A percentile compares a stretch with the other conserved stretches of the same genome.
Conservation (phyloP, 2,797 vertebrate species). For the Catamblyrhynchus diadema region DNA sequence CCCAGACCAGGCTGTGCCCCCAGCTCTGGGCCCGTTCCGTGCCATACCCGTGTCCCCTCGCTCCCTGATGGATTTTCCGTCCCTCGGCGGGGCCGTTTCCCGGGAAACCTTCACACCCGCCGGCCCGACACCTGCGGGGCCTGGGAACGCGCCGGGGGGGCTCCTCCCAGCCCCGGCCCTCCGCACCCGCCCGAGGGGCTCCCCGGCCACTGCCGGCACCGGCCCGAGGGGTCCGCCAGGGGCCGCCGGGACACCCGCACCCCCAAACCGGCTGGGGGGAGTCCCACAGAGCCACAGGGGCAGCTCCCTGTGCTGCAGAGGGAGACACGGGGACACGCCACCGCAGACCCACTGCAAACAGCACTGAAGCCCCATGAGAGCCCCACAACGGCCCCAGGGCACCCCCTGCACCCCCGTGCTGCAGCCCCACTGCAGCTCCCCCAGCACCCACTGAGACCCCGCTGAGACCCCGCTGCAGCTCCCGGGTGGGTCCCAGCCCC, state of each 20-base stretch:
- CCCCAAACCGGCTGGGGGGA: neutral
- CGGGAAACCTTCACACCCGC: slow-evolving; percentile 41
- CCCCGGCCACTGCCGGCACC: neutral
- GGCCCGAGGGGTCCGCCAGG: neutral
- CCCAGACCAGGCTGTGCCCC: neutral
- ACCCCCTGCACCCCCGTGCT: neutral
- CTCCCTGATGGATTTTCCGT: neutral
- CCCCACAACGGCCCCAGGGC: neutral
- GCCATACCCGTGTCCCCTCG: neutral
- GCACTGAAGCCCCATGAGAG: neutral
- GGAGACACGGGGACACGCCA: too few relatives aligned
- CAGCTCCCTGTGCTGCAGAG: neutral
- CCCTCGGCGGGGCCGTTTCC: slow-evolving; percentile 12
- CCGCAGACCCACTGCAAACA: too few relatives aligned
- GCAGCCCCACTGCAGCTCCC: fast-evolving
- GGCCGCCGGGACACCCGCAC: neutral
- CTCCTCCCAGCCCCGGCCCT: neutral
- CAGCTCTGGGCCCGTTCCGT: neutral
- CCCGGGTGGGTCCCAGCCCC: neutral
- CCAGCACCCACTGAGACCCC: neutral
- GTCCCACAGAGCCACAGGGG: neutral
- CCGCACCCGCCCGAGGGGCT: neutral
- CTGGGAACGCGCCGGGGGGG: slow-evolving; percentile 47
- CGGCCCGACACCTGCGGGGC: slow-evolving; percentile 8
- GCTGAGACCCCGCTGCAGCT: too few relatives aligned